Evolutionary conservation across 2,113 vertebrate species (phyloP).

Genomic region (Phalacrocorax carbo): DNA sequence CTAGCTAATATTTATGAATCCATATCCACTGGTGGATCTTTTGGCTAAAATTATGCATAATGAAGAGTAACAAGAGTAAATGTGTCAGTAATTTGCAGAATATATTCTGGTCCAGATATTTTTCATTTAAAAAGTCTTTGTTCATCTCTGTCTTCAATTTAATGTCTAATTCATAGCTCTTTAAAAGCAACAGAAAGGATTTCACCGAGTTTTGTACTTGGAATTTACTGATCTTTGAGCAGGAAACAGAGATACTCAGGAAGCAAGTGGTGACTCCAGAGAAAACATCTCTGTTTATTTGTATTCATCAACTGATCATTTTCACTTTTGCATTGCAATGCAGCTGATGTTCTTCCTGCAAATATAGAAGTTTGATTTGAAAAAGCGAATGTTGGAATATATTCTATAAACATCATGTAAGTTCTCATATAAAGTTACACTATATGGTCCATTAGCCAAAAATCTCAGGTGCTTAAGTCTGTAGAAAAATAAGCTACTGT

Average conservation of each 20-base stretch:
- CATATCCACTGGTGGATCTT: background rate
- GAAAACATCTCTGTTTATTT: constrained; percentile 2
- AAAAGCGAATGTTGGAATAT: constrained; percentile 43
- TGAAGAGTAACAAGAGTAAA: background rate
- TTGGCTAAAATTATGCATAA: background rate
- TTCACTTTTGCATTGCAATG: constrained; percentile 35
- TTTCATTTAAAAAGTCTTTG: background rate
- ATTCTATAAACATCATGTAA: constrained; percentile 68
- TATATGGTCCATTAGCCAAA: constrained; percentile 77
- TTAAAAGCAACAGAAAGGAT: background rate
- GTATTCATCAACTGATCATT: background rate
- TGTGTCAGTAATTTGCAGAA: background rate
- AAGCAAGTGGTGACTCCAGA: background rate
- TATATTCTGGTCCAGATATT: background rate
- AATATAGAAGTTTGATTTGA: constrained; percentile 36
- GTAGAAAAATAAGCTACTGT: constrained; percentile 79
- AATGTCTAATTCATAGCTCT: background rate
- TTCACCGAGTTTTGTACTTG: background rate
- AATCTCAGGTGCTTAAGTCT: constrained; percentile 74
- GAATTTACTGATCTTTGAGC: background rate
- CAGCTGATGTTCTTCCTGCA: background rate
- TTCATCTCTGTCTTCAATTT: background rate
- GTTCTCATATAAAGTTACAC: constrained; percentile 68
- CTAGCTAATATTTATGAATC: background rate
- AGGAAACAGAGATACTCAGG: background rate